Evolutionary conservation across 2,113 vertebrate species (phyloP).

Genomic region (Phylloscopus whistleri): DNA sequence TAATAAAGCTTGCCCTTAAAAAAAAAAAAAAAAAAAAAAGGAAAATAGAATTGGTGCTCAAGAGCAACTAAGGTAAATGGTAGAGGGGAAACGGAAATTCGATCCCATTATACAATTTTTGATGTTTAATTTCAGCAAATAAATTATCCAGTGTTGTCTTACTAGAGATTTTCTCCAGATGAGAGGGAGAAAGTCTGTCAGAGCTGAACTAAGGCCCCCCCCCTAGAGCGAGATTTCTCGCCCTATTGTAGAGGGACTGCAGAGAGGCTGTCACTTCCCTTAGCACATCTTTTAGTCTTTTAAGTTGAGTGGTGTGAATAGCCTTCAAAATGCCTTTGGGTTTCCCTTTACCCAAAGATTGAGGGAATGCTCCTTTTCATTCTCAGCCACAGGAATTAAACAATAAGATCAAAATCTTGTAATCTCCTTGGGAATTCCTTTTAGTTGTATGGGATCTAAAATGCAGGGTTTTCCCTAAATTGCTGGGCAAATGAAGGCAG

Average conservation of each 20-base stretch:
- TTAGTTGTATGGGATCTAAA: conserved; percentile 18
- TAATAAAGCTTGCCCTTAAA: not conserved
- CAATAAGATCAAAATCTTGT: conserved; percentile 55
- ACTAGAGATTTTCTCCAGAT: not conserved
- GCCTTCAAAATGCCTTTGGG: conserved; percentile 50
- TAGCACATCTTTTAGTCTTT: not conserved
- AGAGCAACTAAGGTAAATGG: not conserved
- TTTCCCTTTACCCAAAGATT: conserved; percentile 25
- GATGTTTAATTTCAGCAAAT: not conserved
- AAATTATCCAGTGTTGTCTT: not conserved
- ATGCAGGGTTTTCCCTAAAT: conserved; percentile 4
- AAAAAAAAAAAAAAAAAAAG: not conserved
- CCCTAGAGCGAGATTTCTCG: not conserved
- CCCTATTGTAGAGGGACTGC: not conserved
- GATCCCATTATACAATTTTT: not conserved
- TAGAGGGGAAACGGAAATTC: not conserved
- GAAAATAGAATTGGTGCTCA: not conserved
- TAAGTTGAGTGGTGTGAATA: conserved; percentile 32
- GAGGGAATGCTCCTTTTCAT: conserved; percentile 49
- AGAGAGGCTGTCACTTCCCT: not conserved
- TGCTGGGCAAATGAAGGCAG: conserved; percentile 1
- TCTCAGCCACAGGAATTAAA: conserved; percentile 39
- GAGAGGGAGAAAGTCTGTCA: not conserved
- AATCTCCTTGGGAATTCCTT: conserved; percentile 57
- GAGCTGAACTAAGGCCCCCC: not conserved